Conservation (phyloP, 1,140 invertebrate genomes). For the Pachypsylla venusta region DNA sequence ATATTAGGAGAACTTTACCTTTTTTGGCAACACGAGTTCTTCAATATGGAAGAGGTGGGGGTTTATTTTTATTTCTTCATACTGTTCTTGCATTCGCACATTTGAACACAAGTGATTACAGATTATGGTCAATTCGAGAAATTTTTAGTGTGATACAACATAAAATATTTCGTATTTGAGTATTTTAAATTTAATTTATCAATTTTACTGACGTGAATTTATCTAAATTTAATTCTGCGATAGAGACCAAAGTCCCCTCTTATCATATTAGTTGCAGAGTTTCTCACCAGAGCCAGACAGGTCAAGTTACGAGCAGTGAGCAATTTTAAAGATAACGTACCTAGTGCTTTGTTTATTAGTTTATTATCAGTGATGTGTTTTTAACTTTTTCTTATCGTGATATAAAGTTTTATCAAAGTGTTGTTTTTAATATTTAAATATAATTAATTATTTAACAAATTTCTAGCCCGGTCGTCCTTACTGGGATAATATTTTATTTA, state of each 20-base stretch:
- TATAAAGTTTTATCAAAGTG: background rate
- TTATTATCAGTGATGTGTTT: background rate
- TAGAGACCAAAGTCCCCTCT: background rate
- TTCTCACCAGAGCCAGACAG: constrained; percentile 18
- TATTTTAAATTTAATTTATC: constrained; percentile 3
- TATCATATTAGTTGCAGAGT: background rate
- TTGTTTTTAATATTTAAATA: background rate
- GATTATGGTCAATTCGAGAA: constrained; percentile 12
- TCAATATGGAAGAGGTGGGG: constrained; percentile 28
- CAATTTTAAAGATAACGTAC: constrained; percentile 19
- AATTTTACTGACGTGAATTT: background rate
- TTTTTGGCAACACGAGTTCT: constrained; percentile 30
- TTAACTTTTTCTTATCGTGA: background rate
- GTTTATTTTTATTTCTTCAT: constrained; percentile 11
- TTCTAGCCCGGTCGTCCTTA: background rate
- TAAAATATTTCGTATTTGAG: background rate
- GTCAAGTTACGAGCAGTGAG: constrained; percentile 28
- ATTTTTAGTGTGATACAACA: constrained; percentile 5
- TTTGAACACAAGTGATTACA: constrained; percentile 9
- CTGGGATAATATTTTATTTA: background rate
- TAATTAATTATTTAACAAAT: background rate
- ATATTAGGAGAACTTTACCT: constrained; percentile 30
- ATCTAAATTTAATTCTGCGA: background rate
- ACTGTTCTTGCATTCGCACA: constrained; percentile 11
- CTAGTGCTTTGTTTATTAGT: background rate